Evolutionary conservation across 2,888 invertebrate genomes (phyloP).

Genomic region (Periphyllus acericola): DNA sequence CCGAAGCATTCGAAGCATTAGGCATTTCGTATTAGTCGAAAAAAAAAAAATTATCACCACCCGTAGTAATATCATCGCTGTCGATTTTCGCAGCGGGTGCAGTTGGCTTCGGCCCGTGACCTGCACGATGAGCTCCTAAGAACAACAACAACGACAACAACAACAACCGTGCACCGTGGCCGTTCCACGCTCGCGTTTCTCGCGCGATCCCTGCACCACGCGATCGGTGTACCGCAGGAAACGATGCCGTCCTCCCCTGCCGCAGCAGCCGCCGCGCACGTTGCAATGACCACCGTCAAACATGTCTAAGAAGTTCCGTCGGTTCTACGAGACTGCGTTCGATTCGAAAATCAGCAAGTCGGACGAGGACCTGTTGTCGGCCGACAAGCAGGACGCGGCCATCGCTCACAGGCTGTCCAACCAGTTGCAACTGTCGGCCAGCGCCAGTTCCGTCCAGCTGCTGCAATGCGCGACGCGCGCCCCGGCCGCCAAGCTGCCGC

Average conservation of each 20-base stretch:
- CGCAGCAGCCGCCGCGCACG: background rate
- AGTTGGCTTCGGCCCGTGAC: background rate
- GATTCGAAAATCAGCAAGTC: conserved; percentile 85
- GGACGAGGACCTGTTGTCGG: conserved; percentile 57
- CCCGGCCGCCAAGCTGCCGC: conserved; percentile 71
- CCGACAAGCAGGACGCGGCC: conserved; percentile 46
- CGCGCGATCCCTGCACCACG: background rate
- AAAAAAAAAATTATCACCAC: too few relatives aligned
- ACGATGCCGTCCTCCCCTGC: background rate
- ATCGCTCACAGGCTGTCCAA: conserved; percentile 27
- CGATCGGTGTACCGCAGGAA: background rate
- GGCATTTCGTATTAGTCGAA: too few relatives aligned
- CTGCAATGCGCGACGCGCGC: conserved; percentile 14
- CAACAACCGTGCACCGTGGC: background rate
- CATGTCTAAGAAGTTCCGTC: conserved; percentile 68
- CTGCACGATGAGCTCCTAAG: background rate
- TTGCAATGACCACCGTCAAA: background rate
- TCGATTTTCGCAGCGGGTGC: background rate
- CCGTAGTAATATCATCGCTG: too few relatives aligned
- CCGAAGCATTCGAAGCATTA: too few relatives aligned
- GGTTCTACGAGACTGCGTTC: conserved; percentile 89
- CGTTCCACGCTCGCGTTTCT: background rate
- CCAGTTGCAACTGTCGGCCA: conserved; percentile 68
- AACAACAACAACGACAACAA: background rate
- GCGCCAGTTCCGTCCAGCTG: conserved; percentile 73